Base-by-base conservation (phyloP, 2,797 vertebrate species). In the Aselliscus stoliczkanus region DNA sequence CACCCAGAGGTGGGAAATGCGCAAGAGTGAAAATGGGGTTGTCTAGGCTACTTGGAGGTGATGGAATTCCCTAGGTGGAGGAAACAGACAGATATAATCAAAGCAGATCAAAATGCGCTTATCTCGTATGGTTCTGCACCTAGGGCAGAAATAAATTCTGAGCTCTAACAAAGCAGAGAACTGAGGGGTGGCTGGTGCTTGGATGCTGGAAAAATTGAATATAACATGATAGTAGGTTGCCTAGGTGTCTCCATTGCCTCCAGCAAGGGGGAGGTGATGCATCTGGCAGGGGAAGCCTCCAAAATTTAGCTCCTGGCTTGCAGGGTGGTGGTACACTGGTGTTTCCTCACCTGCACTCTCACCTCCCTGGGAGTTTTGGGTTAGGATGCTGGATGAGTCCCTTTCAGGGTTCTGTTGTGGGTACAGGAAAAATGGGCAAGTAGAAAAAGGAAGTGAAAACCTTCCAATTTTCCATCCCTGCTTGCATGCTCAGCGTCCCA, bases 11-110 rank as follows among this genome's bases (percentile, higher is more conserved):
- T 75, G 82, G 64, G 34, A 92, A 90, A 95, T 62, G 37, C 85
- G 34, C 94, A 92, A 20, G 60, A 93, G 79, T 67, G 86, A 77
- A 83, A 84, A 54, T 73, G 79, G 80, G 29, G 52, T 58, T 94
- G 54, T 94, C 73, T 56, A 27, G 39, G 60, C 54, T 42, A 69
- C 21, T 31, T 52, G 31, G 5, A 18, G 65, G 5, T 15, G 11
- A 14, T 75, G 52, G 44, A 50, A 60, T 91, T 89, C 56, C 21
- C 25, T 69, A 60, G 50, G 18, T 29, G 42, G 54, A 90, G 64
- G 67, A 87, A 85, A 56, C 69, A 80, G 80, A 92, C 29, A 70
- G 62, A 70, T 11, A 25, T 10, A 75, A 80, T 42, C 44, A 34
- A 54, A 52, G 44, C 47, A 56, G 52, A 84, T 67, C 77, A 64